These are phyloP conservation scores for Apogon hyalosoma DNA, from an alignment of 2,797 vertebrate species.

Conservation along the genomic window DNA sequence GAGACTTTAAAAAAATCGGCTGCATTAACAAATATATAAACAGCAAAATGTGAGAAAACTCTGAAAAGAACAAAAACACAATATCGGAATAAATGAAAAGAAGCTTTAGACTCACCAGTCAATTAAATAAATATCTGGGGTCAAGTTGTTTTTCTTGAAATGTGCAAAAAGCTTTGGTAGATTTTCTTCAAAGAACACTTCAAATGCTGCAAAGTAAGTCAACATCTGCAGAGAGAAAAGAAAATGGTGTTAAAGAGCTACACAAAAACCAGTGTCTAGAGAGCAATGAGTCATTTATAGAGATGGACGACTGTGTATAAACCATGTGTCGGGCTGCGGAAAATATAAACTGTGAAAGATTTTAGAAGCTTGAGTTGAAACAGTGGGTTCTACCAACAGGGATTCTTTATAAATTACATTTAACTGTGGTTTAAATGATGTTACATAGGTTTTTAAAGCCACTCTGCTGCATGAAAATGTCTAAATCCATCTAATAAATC, in stretches of 20 bases:
- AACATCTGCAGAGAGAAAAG: constrained; percentile 86
- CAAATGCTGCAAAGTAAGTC: constrained; percentile 94
- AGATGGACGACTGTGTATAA: neutral
- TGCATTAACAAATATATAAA: neutral
- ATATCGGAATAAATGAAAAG: neutral
- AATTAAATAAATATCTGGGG: constrained; percentile 95
- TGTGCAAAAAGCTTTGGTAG: constrained; percentile 95
- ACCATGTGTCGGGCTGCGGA: too few species aligned
- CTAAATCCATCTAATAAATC: too few species aligned
- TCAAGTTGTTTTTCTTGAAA: constrained; percentile 94
- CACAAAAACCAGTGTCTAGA: neutral
- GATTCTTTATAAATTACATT: too few species aligned
- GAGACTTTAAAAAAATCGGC: neutral
- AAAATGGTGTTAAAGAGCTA: neutral
- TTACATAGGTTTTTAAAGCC: too few species aligned
- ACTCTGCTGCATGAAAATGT: too few species aligned
- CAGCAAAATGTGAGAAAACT: too few species aligned
- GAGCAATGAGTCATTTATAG: neutral
- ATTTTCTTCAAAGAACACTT: constrained; percentile 97
- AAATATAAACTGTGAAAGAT: too few species aligned
- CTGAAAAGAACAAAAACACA: neutral
- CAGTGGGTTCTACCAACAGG: too few species aligned
- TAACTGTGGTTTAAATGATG: too few species aligned
- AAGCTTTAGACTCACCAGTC: constrained; percentile 88
- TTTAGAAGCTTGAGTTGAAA: too few species aligned